Conservation (phyloP, 2,888 invertebrate genomes). For the Cheiracanthium punctorium region DNA sequence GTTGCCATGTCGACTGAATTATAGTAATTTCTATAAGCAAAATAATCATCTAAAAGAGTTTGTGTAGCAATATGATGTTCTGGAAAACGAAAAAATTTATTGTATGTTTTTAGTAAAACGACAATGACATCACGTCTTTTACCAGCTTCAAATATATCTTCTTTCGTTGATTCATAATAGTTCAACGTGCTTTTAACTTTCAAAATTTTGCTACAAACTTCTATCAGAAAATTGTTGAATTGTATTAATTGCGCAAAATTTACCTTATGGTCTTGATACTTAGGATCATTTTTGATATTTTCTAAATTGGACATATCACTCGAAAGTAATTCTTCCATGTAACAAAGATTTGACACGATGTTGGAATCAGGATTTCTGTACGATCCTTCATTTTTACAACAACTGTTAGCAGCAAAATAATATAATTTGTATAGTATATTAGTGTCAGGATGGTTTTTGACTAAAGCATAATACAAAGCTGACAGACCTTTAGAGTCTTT, state of each 20-base stretch:
- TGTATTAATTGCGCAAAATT: background rate
- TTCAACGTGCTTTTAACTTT: background rate
- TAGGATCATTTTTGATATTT: background rate
- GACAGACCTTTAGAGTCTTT: background rate
- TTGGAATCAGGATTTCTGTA: background rate
- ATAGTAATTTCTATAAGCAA: slow-evolving; percentile 12
- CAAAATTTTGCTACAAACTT: background rate
- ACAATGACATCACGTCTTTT: background rate
- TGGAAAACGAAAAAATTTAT: background rate
- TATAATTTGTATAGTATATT: background rate
- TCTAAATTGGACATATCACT: background rate
- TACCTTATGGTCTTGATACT: background rate
- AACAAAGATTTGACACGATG: background rate
- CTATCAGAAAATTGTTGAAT: background rate
- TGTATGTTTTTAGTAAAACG: background rate
- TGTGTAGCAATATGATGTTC: background rate
- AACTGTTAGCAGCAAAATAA: background rate
- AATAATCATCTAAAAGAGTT: slow-evolving; percentile 8
- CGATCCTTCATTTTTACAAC: background rate
- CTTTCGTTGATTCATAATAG: background rate
- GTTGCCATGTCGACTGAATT: slow-evolving; percentile 8
- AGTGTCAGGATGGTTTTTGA: background rate
- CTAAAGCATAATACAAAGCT: background rate
- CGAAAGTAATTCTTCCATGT: background rate
- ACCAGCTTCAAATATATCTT: background rate